phyloP scores from a whole-genome alignment of 92 coral and sea anemone genomes.

The Blastomussa wellsi region DNA sequence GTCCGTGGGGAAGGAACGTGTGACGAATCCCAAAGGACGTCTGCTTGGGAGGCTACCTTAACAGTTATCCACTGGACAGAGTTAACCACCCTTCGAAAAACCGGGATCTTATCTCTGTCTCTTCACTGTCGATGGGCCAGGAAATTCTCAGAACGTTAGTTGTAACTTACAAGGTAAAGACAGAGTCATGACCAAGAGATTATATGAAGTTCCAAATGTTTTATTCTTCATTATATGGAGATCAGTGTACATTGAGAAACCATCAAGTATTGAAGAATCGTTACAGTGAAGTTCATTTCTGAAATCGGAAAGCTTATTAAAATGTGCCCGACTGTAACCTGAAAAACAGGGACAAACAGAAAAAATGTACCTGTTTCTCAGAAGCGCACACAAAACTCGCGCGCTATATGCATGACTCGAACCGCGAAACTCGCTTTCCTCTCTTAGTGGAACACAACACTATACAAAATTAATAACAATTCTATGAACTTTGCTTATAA shows the following conservation, averaged over 20 bases:
- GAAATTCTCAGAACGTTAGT: no score
- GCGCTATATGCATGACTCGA: background rate
- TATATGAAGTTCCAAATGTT: background rate
- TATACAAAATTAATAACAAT: background rate
- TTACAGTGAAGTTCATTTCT: slow-evolving; percentile 8
- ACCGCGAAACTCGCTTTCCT: background rate
- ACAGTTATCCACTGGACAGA: no score
- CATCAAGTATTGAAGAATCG: background rate
- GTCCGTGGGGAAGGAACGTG: no score
- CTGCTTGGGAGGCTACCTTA: no score
- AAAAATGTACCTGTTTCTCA: background rate
- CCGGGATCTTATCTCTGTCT: no score
- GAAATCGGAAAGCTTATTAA: background rate
- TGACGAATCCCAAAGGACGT: no score
- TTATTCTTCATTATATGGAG: slow-evolving; percentile 21
- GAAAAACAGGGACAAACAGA: background rate
- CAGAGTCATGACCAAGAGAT: background rate
- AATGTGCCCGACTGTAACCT: background rate
- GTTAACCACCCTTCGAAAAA: no score
- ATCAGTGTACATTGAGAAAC: slow-evolving; percentile 5
- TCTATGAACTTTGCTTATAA: background rate
- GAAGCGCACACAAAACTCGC: background rate
- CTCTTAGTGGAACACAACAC: background rate
- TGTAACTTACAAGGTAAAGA: background rate
- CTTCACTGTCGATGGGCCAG: no score